Percentiles rank a stretch among this genome's conserved stretches.
Conservation (phyloP, 2,113 vertebrate genomes). For the Cavia porcellus region DNA sequence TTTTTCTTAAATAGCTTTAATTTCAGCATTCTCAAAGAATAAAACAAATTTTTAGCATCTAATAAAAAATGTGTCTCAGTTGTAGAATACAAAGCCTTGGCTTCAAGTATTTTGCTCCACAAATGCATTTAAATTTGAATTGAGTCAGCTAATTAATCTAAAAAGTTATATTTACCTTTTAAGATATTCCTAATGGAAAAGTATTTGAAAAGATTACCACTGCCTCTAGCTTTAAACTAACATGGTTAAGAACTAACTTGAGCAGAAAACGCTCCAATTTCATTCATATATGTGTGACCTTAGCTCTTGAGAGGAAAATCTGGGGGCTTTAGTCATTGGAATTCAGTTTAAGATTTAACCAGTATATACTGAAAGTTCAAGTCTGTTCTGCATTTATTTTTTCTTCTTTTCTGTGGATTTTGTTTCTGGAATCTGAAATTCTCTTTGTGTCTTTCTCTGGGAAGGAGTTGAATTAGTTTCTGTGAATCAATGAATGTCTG, state of each 20-base stretch:
- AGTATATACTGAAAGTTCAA: not conserved
- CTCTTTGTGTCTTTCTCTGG: not conserved
- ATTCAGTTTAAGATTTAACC: not conserved
- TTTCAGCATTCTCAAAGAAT: not conserved
- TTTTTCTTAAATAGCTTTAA: constrained; percentile 27
- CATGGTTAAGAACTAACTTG: not conserved
- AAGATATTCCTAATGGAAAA: constrained; percentile 22
- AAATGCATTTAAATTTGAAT: constrained; percentile 35
- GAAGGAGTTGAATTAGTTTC: constrained; percentile 46
- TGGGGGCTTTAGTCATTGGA: not conserved
- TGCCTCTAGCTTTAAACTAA: constrained; percentile 8
- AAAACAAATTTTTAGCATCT: constrained; percentile 13
- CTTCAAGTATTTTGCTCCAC: not conserved
- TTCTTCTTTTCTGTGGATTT: constrained; percentile 62
- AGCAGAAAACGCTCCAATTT: not conserved
- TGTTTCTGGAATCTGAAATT: constrained; percentile 59
- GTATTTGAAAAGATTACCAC: not conserved
- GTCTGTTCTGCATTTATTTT: constrained; percentile 50
- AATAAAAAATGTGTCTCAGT: not conserved
- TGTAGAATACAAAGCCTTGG: not conserved
- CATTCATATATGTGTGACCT: not conserved
- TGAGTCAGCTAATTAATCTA: constrained; percentile 38
- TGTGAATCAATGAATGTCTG: constrained; percentile 54
- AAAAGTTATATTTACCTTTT: not conserved
- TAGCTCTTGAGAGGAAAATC: not conserved